Evolutionary conservation across 92 coral and sea anemone genomes (phyloP), one percentile per base, ranked within the genome.

Genomic region (Epizoanthus ramosus): DNA sequence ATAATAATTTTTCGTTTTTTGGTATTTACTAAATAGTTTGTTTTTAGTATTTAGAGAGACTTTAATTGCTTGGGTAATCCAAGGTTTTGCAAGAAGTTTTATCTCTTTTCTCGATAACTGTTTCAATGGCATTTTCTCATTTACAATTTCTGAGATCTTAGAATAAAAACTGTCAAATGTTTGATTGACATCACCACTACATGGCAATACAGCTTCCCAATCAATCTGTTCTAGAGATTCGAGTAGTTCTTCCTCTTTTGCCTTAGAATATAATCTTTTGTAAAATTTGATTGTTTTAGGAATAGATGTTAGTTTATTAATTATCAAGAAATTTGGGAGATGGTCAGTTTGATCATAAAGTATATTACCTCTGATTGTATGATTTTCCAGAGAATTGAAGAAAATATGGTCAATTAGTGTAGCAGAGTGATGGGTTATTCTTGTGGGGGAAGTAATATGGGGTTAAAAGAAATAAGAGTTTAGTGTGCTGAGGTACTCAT

Each of bases 321-420:
- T 79, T 18, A 86, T 70, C 47, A 41, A 41, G 0, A 41, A 66
- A n/a, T n/a, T n/a, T n/a, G n/a, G n/a, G n/a, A n/a, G n/a, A n/a
- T n/a, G n/a, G n/a, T n/a, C n/a, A n/a, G 85, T 57, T 23, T 79
- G 22, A 54, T 72, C 90, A 73, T 31, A 73, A 41, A 89, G 28
- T 45, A 80, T 73, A 74, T 89, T 89, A 14, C 89, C 87, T 80
- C 92, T 89, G 18, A 84, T 79, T 57, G 67, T 71, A 19, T 89
- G 66, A 75, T 85, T 68, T 19, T 85, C 89, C 31, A 85, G 65
- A n/a, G 92, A 80, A 74, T 74, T 89, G 54, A 89, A 86, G 61
- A 85, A 89, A 73, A 89, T 89, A 54, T 90, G 87, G 56, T 90
- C 92, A 47, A 89, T 86, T 13, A 89, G 84, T 25, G 92, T 86